These are phyloP conservation scores for Eupelmus urozonus DNA, from an alignment of 2,888 invertebrate species.

Conservation along the genomic window DNA sequence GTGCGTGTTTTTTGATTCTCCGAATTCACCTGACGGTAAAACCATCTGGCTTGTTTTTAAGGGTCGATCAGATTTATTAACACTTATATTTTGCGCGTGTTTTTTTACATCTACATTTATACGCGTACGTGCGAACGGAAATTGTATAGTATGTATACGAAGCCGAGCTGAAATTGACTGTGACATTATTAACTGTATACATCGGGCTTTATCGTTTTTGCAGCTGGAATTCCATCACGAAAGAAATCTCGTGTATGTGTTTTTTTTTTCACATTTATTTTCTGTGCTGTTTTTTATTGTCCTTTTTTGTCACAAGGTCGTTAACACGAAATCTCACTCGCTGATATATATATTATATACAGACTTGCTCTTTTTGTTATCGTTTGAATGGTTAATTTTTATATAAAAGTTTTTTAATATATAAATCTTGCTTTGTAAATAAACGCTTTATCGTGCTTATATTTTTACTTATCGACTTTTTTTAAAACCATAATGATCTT, in stretches of 20 bases:
- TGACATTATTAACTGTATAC: slow-evolving; percentile 41
- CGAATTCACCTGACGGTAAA: neutral
- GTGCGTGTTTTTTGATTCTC: neutral
- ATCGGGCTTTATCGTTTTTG: slow-evolving; percentile 52
- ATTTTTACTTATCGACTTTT: slow-evolving; percentile 40
- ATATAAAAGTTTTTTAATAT: slow-evolving; percentile 19
- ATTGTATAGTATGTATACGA: slow-evolving; percentile 2
- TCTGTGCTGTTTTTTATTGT: slow-evolving; percentile 55
- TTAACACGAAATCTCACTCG: slow-evolving; percentile 52
- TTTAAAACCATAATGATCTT: slow-evolving; percentile 43
- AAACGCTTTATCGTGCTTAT: slow-evolving; percentile 56
- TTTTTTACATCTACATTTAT: neutral
- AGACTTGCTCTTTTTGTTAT: slow-evolving; percentile 29
- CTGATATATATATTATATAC: slow-evolving; percentile 43
- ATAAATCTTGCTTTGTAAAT: slow-evolving; percentile 58
- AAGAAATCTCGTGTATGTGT: slow-evolving; percentile 48
- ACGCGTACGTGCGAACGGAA: slow-evolving; percentile 23
- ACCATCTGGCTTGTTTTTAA: slow-evolving; percentile 23
- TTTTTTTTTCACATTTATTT: slow-evolving; percentile 47
- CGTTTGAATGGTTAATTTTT: slow-evolving; percentile 47
- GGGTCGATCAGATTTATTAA: slow-evolving; percentile 62
- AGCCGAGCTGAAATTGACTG: slow-evolving; percentile 28
- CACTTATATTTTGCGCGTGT: slow-evolving; percentile 53
- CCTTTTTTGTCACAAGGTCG: slow-evolving; percentile 40
- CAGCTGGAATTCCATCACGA: slow-evolving; percentile 34